phyloP scores from a whole-genome alignment of 1,140 invertebrate genomes.

The Grapholita molesta region DNA sequence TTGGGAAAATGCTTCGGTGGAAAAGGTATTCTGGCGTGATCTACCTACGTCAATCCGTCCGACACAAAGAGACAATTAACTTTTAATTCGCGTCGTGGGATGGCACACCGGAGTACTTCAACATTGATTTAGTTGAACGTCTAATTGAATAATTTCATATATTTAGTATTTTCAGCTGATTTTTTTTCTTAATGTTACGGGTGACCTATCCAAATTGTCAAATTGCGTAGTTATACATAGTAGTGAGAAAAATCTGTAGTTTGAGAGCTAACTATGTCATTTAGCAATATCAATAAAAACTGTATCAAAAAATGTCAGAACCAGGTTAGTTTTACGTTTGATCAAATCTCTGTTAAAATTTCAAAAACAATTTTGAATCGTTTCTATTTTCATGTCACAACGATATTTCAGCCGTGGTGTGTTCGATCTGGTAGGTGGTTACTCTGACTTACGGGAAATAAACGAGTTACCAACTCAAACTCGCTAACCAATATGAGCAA shows the following conservation, averaged over 20 bases:
- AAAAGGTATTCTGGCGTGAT: slow-evolving; percentile 29
- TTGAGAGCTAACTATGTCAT: too few relatives aligned
- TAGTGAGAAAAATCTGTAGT: too few relatives aligned
- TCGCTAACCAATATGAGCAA: too few relatives aligned
- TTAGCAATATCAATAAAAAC: too few relatives aligned
- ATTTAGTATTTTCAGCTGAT: too few relatives aligned
- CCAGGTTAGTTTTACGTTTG: too few relatives aligned
- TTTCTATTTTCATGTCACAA: not conserved
- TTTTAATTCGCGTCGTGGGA: not conserved
- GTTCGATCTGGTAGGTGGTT: not conserved
- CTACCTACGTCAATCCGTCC: not conserved
- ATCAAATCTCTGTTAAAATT: not conserved
- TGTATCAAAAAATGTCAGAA: too few relatives aligned
- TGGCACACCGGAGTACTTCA: too few relatives aligned
- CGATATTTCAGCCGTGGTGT: not conserved
- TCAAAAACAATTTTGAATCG: not conserved
- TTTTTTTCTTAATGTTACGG: too few relatives aligned
- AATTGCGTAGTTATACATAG: too few relatives aligned
- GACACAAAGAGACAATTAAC: not conserved
- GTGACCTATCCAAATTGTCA: too few relatives aligned
- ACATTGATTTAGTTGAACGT: not conserved
- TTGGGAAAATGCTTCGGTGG: slow-evolving; percentile 33
- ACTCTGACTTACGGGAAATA: not conserved
- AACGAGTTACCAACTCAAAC: not conserved
- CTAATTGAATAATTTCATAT: too few relatives aligned